phyloP scores from a whole-genome alignment of 2,113 vertebrate genomes.

The Eira barbara region DNA sequence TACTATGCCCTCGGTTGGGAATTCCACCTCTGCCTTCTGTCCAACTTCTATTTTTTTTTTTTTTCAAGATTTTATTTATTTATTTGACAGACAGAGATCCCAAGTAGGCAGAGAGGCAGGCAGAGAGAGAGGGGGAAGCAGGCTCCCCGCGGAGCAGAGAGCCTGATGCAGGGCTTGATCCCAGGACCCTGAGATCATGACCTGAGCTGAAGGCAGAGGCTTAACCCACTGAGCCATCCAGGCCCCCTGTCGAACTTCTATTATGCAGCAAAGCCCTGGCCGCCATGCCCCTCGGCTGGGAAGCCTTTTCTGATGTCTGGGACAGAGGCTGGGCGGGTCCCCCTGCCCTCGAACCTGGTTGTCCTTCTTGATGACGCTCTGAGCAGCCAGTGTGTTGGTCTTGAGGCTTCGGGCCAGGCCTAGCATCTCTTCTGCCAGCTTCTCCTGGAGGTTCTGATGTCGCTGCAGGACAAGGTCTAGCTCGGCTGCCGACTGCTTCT shows the following conservation, averaged over 20 bases:
- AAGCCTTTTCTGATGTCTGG: neutral
- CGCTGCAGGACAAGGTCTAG: constrained; percentile 93
- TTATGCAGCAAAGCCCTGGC: neutral
- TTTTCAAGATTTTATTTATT: too few relatives aligned
- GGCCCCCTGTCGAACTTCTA: neutral
- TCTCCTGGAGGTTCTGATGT: constrained; percentile 96
- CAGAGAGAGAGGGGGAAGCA: too few relatives aligned
- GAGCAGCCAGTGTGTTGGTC: constrained; percentile 94
- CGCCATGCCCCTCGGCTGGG: neutral
- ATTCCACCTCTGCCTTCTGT: neutral
- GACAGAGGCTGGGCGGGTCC: neutral
- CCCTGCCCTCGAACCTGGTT: constrained; percentile 88
- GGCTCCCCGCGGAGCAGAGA: too few relatives aligned
- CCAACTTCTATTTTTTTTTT: neutral
- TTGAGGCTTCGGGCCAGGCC: constrained; percentile 95
- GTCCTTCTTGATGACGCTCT: constrained; percentile 98
- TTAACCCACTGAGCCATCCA: too few relatives aligned
- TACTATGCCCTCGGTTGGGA: neutral
- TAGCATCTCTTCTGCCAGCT: constrained; percentile 97
- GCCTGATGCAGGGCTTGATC: too few relatives aligned
- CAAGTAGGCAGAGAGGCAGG: too few relatives aligned
- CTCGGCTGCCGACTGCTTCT: constrained; percentile 92
- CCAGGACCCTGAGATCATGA: too few relatives aligned
- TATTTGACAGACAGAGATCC: too few relatives aligned
- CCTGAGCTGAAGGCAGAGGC: too few relatives aligned